Base-by-base conservation (phyloP, 1,140 invertebrate genomes). In the Atta cephalotes region DNA sequence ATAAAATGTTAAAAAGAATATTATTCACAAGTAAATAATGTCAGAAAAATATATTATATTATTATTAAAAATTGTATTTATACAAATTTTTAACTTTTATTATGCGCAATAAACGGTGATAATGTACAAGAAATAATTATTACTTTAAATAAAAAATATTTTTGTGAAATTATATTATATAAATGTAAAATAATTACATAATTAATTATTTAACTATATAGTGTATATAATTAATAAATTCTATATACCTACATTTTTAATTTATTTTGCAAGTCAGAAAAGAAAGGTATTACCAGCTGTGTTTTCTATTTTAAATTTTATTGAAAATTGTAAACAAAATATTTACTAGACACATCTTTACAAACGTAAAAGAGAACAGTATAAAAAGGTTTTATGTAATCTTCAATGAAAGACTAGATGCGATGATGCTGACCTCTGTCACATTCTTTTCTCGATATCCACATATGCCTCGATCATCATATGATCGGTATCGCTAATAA, bases 341-440 rank as follows among this genome's bases (percentile, higher is more conserved):
- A 60, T 62, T 62, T 62, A 71, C n/a, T 25, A 9, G 25, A 14
- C 56, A 10, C 12, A 39, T 74, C 56, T 62, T 58, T 74, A 82
- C 25, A 84, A 74, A 76, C 1, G n/a, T 63, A 84, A 76, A 76
- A 21, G 39, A 62, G 56, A 84, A 84, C 4, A 62, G 18, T 63
- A 84, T 31, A 84, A 62, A 84, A 62, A 63, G 21, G 12, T 70
- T 84, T 58, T 14, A 14, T 18, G 51, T 63, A 49, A 87, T 90
- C 60, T 84, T 91, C 87, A 63, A 91, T 87, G 84, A 88, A 86
- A 87, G 92, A 92, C 92, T 92, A 92, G 92, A 92, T 92, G 62
- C 80, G 85, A 87, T 86, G 84, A 86, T 68, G 65, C 62, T 31
- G 79, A n/a, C 58, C 39, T 63, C 12, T 49, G 16, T 14, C 56